Conservation (phyloP, 92 coral and sea anemone species). For the Porites lobata region DNA sequence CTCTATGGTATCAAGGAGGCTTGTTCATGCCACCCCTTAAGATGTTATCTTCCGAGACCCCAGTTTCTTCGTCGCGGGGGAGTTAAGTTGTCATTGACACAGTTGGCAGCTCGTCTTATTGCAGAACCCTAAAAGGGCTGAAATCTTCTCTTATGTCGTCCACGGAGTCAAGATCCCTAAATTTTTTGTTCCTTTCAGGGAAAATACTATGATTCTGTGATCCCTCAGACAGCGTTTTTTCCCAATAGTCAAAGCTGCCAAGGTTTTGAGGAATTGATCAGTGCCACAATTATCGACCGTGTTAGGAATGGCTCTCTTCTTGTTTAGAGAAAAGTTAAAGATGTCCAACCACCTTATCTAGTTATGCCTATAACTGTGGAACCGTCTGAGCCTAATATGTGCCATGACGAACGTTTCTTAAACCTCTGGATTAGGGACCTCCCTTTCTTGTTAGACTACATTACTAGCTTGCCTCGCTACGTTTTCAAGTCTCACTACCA, state of each 20-base stretch:
- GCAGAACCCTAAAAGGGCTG: background rate
- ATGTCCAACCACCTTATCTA: slow-evolving; percentile 21
- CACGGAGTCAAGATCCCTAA: background rate
- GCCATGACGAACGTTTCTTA: slow-evolving; percentile 52
- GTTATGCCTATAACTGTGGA: slow-evolving; percentile 48
- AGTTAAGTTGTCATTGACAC: slow-evolving; percentile 34
- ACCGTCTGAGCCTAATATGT: slow-evolving; percentile 39
- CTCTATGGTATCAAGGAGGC: background rate
- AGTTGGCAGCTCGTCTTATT: slow-evolving; percentile 26
- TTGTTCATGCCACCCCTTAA: background rate
- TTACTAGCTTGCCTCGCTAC: slow-evolving; percentile 34
- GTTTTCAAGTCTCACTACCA: background rate
- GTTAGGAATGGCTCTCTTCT: background rate
- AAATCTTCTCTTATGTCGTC: no score
- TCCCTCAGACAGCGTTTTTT: background rate
- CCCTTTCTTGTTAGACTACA: slow-evolving; percentile 36
- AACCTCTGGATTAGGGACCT: slow-evolving; percentile 54
- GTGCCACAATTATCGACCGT: background rate
- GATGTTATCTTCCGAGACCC: slow-evolving; percentile 52
- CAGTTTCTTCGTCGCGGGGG: slow-evolving; percentile 53
- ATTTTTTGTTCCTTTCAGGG: background rate
- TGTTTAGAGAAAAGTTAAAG: background rate
- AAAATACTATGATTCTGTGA: background rate
- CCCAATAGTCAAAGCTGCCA: background rate
- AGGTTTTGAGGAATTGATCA: background rate